phyloP scores from a whole-genome alignment of 1,140 invertebrate species.

The Drosophila pseudoobscura region DNA sequence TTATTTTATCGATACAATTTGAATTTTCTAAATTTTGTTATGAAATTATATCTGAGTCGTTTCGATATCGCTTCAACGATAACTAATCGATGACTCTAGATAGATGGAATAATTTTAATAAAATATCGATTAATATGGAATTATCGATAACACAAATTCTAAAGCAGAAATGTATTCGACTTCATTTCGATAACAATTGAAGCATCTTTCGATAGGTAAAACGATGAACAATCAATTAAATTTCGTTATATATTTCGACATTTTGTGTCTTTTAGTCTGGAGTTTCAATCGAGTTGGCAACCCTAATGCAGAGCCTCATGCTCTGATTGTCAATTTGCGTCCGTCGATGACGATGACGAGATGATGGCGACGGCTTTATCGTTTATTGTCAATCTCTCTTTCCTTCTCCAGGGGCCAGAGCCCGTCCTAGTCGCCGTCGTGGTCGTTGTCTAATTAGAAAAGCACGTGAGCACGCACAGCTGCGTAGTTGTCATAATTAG shows the following conservation, averaged over 20 bases:
- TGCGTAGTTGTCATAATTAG: conserved; percentile 81
- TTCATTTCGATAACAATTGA: too few species aligned
- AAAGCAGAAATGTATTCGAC: too few species aligned
- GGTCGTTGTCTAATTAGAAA: conserved; percentile 71
- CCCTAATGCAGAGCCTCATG: neutral
- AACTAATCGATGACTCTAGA: too few species aligned
- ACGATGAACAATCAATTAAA: neutral
- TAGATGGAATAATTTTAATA: too few species aligned
- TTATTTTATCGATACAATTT: too few species aligned
- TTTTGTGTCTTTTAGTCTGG: neutral
- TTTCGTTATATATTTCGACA: neutral
- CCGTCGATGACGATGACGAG: conserved; percentile 29
- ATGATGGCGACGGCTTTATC: conserved; percentile 75
- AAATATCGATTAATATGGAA: too few species aligned
- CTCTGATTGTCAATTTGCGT: conserved; percentile 77
- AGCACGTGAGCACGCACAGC: conserved; percentile 79
- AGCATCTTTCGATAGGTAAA: too few species aligned
- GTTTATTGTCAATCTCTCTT: conserved; percentile 72
- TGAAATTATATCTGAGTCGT: too few species aligned
- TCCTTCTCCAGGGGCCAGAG: neutral
- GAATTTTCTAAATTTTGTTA: too few species aligned
- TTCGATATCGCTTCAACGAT: too few species aligned
- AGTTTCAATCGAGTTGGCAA: conserved; percentile 22
- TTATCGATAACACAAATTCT: too few species aligned
- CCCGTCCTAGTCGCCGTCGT: too few species aligned